phyloP scores from a whole-genome alignment of 2,113 vertebrate genomes.

The Ophiodon elongatus region DNA sequence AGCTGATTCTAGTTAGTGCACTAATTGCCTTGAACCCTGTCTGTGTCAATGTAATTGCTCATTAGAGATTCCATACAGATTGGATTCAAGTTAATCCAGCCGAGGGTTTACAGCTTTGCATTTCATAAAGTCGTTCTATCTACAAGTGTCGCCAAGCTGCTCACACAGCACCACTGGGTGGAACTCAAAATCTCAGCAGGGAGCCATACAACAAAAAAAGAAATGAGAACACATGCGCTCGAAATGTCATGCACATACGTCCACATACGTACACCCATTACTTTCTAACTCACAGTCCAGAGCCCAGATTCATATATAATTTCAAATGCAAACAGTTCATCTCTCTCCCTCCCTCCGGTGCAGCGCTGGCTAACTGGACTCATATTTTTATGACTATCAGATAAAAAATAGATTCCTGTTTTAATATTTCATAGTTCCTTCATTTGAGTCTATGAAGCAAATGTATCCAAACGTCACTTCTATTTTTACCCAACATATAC shows the following conservation, averaged over 20 bases:
- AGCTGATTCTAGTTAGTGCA: constrained; percentile 66
- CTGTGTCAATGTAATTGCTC: constrained; percentile 75
- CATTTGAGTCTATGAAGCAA: constrained; percentile 66
- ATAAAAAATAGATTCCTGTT: constrained; percentile 73
- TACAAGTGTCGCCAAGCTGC: constrained; percentile 59
- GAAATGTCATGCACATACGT: not conserved
- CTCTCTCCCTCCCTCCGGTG: constrained; percentile 47
- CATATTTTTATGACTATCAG: constrained; percentile 71
- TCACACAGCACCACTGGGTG: constrained; percentile 38
- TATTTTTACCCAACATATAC: constrained; percentile 61
- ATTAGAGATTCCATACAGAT: constrained; percentile 79
- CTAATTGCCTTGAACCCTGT: constrained; percentile 78
- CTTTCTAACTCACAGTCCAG: constrained; percentile 63
- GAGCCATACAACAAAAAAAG: not conserved
- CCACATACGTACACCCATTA: constrained; percentile 37
- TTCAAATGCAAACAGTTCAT: constrained; percentile 78
- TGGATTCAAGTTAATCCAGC: constrained; percentile 75
- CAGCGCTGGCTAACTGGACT: constrained; percentile 72
- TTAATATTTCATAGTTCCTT: constrained; percentile 81
- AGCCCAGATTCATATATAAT: constrained; percentile 78
- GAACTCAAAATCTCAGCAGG: constrained; percentile 48
- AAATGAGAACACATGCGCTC: not conserved
- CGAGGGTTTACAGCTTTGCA: constrained; percentile 64
- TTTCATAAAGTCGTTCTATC: constrained; percentile 62
- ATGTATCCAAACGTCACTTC: constrained; percentile 56